Base-by-base conservation (phyloP, 2,797 vertebrate genomes). In the Babyrousa celebensis region DNA sequence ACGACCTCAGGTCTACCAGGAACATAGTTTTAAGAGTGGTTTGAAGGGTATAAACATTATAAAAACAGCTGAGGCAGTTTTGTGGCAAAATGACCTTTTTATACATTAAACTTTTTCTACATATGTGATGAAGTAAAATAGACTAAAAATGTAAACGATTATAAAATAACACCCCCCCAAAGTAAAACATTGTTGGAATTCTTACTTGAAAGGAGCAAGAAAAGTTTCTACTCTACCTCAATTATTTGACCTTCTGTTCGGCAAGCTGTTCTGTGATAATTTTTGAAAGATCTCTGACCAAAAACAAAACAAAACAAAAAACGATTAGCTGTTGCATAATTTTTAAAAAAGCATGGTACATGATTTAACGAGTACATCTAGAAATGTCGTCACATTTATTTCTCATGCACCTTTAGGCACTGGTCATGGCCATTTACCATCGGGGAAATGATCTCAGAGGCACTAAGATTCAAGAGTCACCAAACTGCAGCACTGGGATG, bases 251-350 rank as follows among this genome's bases (percentile, higher is more conserved):
- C 85, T 93, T 89, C 78, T 83, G 82, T 92, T 95, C 89, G 74
- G 90, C 68, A 91, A 85, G 77, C 70, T 88, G 75, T 85, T 92
- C 85, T 86, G 17, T 83, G 79, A 85, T 74, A 85, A 91, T 8
- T 93, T 95, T 91, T 93, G 40, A 86, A 95, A 85, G 88, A 82
- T 88, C 93, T 96, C 85, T 93, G 67, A 91, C 65, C 29, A 75
- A 90, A 95, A 95, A 91, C 85, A 97, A 96, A 95, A 95, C 40
- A 80, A 32, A 92, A 87, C 62, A 89, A 25, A 85, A 52, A 71
- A 94, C 21, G 70, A 91, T 93, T 85, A 80, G 71, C 58, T 96
- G 68, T 86, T 93, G 85, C 65, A 70, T 43, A 43, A 77, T 74
- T 96, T 72, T 75, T 83, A 56, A 85, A 88, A 91, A 85, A 84